Conservation (phyloP, 2,888 invertebrate genomes). For the Priocnemis perturbator region DNA sequence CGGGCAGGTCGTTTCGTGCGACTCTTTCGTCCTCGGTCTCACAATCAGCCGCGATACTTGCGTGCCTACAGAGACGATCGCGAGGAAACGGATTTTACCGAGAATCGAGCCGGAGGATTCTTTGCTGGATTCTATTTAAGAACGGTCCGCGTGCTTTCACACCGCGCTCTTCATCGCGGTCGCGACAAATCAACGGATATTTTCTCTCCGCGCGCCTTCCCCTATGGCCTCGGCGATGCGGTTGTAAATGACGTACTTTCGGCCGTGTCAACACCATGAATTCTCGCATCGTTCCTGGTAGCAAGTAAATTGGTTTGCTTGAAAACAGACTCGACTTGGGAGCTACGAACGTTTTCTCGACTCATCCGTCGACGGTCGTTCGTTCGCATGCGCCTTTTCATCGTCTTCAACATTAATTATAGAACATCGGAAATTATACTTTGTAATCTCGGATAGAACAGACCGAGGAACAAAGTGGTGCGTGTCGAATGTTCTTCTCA, state of each 20-base stretch:
- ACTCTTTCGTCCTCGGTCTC: background rate
- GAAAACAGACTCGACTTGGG: background rate
- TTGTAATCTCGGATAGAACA: too few relatives aligned
- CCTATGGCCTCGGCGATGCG: background rate
- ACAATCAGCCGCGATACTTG: too few relatives aligned
- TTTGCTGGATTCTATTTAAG: background rate
- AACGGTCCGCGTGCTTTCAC: background rate
- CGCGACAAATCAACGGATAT: conserved; percentile 4
- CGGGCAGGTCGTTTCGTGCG: background rate
- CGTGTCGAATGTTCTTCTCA: too few relatives aligned
- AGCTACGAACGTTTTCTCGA: background rate
- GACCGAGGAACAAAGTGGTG: too few relatives aligned
- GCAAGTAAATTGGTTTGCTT: background rate
- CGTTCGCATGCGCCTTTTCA: too few relatives aligned
- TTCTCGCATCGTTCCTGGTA: background rate
- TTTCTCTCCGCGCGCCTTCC: background rate
- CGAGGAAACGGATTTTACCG: background rate
- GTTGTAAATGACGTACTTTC: conserved; percentile 3
- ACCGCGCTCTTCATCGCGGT: background rate
- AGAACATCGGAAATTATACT: too few relatives aligned
- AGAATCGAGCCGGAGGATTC: too few relatives aligned
- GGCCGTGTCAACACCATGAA: conserved; percentile 9
- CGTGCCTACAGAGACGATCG: too few relatives aligned
- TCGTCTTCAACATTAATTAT: too few relatives aligned
- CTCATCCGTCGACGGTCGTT: too few relatives aligned